Conservation (phyloP, 2,113 vertebrate species). For the Pogona vitticeps region DNA sequence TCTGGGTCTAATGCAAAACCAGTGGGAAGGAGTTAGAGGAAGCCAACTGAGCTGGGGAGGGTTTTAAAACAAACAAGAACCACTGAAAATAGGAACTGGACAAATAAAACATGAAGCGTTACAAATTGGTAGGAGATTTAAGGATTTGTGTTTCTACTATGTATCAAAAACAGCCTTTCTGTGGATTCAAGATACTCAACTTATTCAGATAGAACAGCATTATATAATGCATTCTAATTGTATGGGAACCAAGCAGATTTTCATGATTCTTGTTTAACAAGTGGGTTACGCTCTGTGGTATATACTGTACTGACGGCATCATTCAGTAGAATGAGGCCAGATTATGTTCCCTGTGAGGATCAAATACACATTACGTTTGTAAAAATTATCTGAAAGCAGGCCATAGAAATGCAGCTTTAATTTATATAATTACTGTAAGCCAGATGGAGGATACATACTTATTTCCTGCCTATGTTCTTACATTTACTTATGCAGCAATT, state of each 20-base stretch:
- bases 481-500: constrained; percentile 53
- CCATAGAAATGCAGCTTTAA: constrained; percentile 53
- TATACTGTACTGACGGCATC: constrained; percentile 51
- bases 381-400: constrained; percentile 62
- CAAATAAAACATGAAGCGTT: neutral
- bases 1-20: neutral
- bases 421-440: constrained; percentile 56
- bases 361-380: constrained; percentile 59
- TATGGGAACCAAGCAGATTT: constrained; percentile 41
- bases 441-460: constrained; percentile 50
- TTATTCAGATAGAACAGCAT: constrained; percentile 2
- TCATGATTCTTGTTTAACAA: constrained; percentile 50
- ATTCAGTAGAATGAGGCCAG: constrained; percentile 55
- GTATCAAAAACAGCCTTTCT: constrained; percentile 61
- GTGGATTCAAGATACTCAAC: constrained; percentile 54
- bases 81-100: neutral
- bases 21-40: neutral
- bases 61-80: neutral
- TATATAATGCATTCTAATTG: constrained; percentile 39
- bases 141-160: constrained; percentile 65
- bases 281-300: constrained; percentile 52
- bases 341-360: constrained; percentile 65
- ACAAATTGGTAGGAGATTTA: constrained; percentile 65
- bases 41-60: neutral
- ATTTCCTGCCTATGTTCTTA: constrained; percentile 44